A percentile compares a stretch with the other conserved stretches of the same genome.
Conservation (phyloP, 2,113 vertebrate species). For the Ceyx melanurus region DNA sequence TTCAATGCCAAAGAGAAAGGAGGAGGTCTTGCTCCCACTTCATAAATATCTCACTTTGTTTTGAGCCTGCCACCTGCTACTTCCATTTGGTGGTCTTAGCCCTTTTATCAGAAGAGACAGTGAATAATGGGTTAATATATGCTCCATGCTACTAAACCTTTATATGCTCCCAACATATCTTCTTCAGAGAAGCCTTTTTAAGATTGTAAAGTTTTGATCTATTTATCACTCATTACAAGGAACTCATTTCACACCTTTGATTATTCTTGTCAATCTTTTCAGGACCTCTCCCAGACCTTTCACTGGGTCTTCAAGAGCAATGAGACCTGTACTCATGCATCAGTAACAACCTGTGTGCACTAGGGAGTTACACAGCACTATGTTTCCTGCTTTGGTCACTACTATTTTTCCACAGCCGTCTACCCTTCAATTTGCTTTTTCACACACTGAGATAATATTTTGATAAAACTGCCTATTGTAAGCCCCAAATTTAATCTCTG, state of each 20-base stretch:
- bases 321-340: background rate
- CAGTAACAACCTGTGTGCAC: background rate
- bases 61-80: background rate
- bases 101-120: background rate
- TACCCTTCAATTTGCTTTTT: background rate
- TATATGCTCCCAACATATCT: background rate
- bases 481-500: background rate
- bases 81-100: background rate
- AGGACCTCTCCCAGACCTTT: background rate
- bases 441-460: background rate
- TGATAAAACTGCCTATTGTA: background rate
- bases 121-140: background rate
- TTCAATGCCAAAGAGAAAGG: background rate
- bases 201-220: background rate
- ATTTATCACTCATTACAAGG: background rate
- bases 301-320: accelerated
- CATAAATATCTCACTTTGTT: background rate
- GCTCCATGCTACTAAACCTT: background rate
- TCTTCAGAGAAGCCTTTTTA: background rate
- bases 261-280: background rate
- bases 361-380: background rate
- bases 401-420: background rate
- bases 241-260: background rate
- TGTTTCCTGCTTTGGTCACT: background rate
- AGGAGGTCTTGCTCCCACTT: background rate